A percentile compares a stretch with the other conserved stretches of the same genome.
Evolutionary conservation across 2,113 vertebrate genomes (phyloP).

Genomic region (Craseonycteris thonglongyai): DNA sequence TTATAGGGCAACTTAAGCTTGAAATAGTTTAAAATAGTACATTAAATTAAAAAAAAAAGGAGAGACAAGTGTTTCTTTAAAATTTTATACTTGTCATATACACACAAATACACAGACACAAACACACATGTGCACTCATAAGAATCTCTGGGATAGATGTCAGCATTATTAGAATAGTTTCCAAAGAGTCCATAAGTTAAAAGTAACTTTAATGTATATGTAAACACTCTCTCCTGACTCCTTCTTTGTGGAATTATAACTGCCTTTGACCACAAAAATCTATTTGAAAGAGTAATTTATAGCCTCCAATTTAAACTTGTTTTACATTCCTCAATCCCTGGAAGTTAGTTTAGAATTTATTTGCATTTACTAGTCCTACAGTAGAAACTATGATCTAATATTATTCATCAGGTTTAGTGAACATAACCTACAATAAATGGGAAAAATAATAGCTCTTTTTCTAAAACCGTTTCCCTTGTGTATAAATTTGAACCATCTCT

Average conservation of each 20-base stretch:
- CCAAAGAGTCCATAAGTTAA: neutral
- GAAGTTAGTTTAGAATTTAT: neutral
- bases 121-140: neutral
- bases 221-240: neutral
- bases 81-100: neutral
- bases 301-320: neutral
- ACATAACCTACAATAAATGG: neutral
- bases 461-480: neutral
- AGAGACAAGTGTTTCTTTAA: neutral
- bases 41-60: neutral
- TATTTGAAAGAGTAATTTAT: conserved; percentile 15
- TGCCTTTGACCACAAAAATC: neutral
- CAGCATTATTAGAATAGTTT: neutral
- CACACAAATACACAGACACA: neutral
- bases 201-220: neutral
- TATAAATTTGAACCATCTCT: neutral
- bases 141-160: neutral
- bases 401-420: neutral
- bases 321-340: neutral
- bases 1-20: conserved; percentile 28
- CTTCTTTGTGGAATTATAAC: neutral
- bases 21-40: conserved; percentile 11
- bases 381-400: neutral
- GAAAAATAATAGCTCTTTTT: neutral
- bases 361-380: neutral